Evolutionary conservation across 92 coral and sea anemone species (phyloP), one percentile per base, ranked within the genome.

Genomic region (Zoanthus sociatus): DNA sequence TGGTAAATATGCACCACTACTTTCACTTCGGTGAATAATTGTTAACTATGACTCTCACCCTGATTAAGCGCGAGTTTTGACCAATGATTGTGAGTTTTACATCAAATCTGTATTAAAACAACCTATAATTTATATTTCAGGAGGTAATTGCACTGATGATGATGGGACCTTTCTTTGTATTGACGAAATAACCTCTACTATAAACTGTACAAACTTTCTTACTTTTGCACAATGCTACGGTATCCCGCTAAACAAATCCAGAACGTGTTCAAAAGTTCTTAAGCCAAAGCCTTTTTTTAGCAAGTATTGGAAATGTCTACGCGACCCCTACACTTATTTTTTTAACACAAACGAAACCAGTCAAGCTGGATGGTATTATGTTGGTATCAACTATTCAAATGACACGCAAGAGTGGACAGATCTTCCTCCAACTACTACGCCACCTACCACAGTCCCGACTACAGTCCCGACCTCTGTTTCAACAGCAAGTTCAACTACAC

Each of bases 331-430:
- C 18, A 64, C 85, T 4, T 45, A 66, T 45, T 81, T 81, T 16
- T 81, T 81, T 14, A 81, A 81, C 46, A 56, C 64, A 68, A 81
- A 81, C 7, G 11, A 1, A 10, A 81, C 85, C 18, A 81, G 74
- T 37, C 14, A 42, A 30, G 85, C 85, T 81, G 85, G 85, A 1
- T 0, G 0, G 13, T 81, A 81, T 63, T 81, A 81, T 47, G 44
- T 64, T 16, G 85, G 85, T 18, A 81, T 81, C 2, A 81, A 81
- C 64, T 64, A 64, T 44, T 8, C 32, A 1, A 81, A 81, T 7
- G 85, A 81, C 21, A 81, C 85, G 15, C 85, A 81, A 55, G 75
- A 64, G 47, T 42, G 74, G 85, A 81, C 85, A 20, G 85, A 81
- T 21, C 20, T 66, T 11, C 85, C 85, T 0, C 85, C 85, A 17